Evolutionary conservation across 2,888 invertebrate genomes (phyloP), one percentile per base, ranked within the genome.

Genomic region (Sinopyrophorus schimmeli): DNA sequence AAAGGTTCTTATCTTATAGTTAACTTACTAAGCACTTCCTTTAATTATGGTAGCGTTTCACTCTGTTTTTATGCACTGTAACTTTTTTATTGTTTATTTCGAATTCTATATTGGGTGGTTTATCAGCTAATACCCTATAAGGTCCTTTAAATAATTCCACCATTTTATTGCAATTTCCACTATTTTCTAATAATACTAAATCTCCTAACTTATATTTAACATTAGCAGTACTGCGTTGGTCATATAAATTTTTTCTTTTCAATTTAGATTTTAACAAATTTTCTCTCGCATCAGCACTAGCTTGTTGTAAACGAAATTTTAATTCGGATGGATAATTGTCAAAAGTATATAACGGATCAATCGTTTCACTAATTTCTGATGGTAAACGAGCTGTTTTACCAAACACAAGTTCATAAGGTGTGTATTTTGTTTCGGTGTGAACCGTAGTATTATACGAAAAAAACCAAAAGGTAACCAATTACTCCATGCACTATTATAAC

Each of bases 321-420:
- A 64, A 32, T 6, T 55, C 43, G 27, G 48, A 27, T 4, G 49
- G 15, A 26, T 58, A 63, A 46, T 60, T 48, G 17, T 65, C 63
- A 32, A 62, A 65, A n/a, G 57, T 57, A 38, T 63, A 63, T 14
- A 12, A 26, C 52, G 53, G 21, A 59, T 61, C 54, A 17, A 60
- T 2, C 9, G 20, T 34, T 15, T 23, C 14, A 14, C 62, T 35
- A 5, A 60, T 55, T 7, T 57, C 47, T 11, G 9, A 24, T 20
- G 58, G 60, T 5, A 62, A 15, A 12, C 38, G 30, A 7, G 59
- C 39, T 52, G 56, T 53, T 21, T 47, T 24, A 23, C 64, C 64
- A 43, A 63, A 64, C 6, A 65, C 31, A 28, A 65, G 28, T 57
- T 66, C 63, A 30, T 60, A 62, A n/a, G 65, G 65, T 2, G 61